phyloP scores from a whole-genome alignment of 1,140 invertebrate species.

The Lepidurus apus region DNA sequence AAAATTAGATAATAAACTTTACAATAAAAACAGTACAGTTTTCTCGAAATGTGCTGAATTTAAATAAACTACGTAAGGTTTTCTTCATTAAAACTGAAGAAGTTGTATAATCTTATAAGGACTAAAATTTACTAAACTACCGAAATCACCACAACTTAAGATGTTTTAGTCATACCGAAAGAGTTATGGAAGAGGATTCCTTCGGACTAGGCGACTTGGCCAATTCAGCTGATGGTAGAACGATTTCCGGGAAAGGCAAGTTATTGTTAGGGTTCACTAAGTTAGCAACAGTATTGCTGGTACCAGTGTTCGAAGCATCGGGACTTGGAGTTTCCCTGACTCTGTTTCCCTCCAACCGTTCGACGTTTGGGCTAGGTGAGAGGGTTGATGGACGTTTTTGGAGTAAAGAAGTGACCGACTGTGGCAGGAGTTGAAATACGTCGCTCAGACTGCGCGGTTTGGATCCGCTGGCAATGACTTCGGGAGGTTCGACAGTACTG shows the following conservation, averaged over 20 bases:
- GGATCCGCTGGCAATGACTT: neutral
- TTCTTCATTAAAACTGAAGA: too few species aligned
- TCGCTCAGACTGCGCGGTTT: constrained; percentile 36
- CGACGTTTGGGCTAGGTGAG: neutral
- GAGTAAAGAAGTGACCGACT: constrained; percentile 28
- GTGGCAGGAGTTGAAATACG: constrained; percentile 33
- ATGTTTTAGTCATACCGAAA: neutral
- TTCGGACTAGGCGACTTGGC: neutral
- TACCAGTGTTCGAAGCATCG: neutral
- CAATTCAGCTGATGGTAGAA: neutral
- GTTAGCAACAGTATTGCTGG: constrained; percentile 16
- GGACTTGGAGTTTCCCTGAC: neutral
- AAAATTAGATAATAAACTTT: too few species aligned
- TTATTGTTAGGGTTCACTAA: neutral
- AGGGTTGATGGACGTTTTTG: neutral
- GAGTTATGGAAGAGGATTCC: neutral
- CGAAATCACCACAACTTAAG: neutral
- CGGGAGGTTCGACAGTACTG: neutral
- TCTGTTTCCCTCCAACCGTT: neutral
- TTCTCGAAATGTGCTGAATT: too few species aligned
- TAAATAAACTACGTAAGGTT: too few species aligned
- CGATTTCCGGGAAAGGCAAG: constrained; percentile 12
- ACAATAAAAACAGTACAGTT: too few species aligned
- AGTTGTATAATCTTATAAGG: too few species aligned
- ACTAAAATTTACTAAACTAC: too few species aligned